Conservation (phyloP, 2,888 invertebrate species). For the Netelia melanura region DNA sequence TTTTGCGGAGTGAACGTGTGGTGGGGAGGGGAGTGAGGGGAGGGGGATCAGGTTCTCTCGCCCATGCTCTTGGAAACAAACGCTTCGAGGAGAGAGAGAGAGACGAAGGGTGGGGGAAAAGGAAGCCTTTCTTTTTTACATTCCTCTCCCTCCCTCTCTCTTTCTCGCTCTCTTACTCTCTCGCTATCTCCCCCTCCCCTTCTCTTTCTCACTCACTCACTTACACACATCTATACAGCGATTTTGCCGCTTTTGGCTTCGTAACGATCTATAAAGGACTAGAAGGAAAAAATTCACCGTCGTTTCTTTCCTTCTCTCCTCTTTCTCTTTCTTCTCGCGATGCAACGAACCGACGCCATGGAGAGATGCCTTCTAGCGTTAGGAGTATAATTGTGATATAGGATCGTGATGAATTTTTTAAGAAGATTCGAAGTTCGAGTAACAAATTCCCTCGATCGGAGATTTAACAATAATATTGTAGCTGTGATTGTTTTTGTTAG, state of each 20-base stretch:
- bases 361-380: conserved; percentile 37
- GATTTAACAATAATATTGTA: too few species aligned
- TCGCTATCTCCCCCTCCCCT: conserved; percentile 22
- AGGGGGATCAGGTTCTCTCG: conserved; percentile 50
- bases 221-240: conserved; percentile 17
- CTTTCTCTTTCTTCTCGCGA: conserved; percentile 14
- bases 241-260: conserved; percentile 42
- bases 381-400: not conserved
- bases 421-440: not conserved
- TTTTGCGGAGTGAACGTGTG: conserved; percentile 60
- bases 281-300: conserved; percentile 50
- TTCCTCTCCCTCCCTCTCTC: conserved; percentile 31
- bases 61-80: conserved; percentile 60
- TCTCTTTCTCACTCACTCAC: not conserved
- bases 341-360: conserved; percentile 54
- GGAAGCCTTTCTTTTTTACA: not conserved
- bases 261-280: conserved; percentile 63
- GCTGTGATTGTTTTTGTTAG: too few species aligned
- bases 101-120: not conserved
- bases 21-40: not conserved
- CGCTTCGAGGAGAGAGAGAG: conserved; percentile 27
- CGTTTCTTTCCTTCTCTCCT: too few species aligned
- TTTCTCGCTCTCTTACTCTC: not conserved
- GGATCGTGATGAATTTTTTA: too few species aligned
- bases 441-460: not conserved